Evolutionary conservation across 2,888 invertebrate genomes (phyloP), one percentile per base, ranked within the genome.

Genomic region (Caenorhabditis doughertyi): DNA sequence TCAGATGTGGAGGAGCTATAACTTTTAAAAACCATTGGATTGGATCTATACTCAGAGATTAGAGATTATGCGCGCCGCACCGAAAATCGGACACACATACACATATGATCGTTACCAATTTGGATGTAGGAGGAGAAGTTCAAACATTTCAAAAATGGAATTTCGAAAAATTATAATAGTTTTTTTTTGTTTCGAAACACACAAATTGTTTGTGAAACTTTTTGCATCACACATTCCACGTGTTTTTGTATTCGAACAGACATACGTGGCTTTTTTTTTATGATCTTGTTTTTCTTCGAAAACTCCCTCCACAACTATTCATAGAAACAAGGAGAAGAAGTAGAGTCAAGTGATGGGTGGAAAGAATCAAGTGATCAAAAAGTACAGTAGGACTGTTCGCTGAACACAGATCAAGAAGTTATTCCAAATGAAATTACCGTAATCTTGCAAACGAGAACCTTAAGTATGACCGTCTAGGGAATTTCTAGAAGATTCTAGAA

Each of bases 31-130:
- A 60, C n/a, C 16, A 8, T 21, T 3, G 56, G 9, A 35, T 11
- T 27, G 18, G 9, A 32, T 32, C 32, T 32, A 32, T 32, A 7
- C 32, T n/a, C 4, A 32, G 13, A 56, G 44, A 64, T 44, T 44
- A 74, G 32, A 56, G 55, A 72, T 62, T 62, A 67, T 67, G 65
- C 58, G 49, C 16, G 49, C n/a, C 56, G 56, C 32, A 51, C 27
- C 49, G 32, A 29, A 70, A 23, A 39, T 55, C 67, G 42, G n/a
- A 3, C 18, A 9, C 35, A n/a, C n/a, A n/a, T n/a, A 3, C 18
- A 32, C 67, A 55, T 2, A 62, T 73, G 62, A 73, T 73, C 73
- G 55, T 44, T 62, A 51, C 64, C 73, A 73, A 73, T 60, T 23
- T 21, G 23, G 32, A 47, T 8, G 3, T 9, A 8, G 18, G n/a